These are phyloP conservation scores for Sycobia sp. DNA, from an alignment of 1,140 invertebrate species.

Conservation along the genomic window DNA sequence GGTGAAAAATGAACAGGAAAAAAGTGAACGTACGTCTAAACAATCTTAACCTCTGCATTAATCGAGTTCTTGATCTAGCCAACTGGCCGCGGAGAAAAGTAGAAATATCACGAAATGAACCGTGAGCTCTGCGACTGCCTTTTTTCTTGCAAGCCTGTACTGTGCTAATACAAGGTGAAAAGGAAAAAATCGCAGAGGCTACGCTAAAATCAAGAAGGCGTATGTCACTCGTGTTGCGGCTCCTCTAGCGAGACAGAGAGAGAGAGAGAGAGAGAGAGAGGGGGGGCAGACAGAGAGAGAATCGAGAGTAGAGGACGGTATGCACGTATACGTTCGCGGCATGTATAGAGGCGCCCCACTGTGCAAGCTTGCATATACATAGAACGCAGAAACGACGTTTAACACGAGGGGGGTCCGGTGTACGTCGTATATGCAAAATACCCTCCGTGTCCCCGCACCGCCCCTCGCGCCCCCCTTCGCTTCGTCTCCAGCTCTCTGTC, in stretches of 20 bases:
- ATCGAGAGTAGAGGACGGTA: neutral
- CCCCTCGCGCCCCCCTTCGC: constrained; percentile 18
- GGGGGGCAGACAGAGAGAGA: neutral
- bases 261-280: neutral
- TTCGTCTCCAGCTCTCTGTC: constrained; percentile 28
- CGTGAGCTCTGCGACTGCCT: constrained; percentile 17
- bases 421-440: constrained; percentile 56
- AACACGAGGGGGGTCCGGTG: constrained; percentile 54
- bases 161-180: constrained; percentile 25
- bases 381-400: constrained; percentile 47
- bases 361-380: constrained; percentile 43
- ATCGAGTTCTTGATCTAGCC: constrained; percentile 16
- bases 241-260: neutral
- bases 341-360: constrained; percentile 31
- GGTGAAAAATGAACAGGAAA: no score
- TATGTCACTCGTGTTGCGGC: constrained; percentile 21
- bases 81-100: constrained; percentile 11
- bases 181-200: constrained; percentile 17
- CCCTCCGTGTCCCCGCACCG: constrained; percentile 49
- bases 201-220: neutral
- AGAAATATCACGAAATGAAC: constrained; percentile 6
- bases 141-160: constrained; percentile 3
- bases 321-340: constrained; percentile 10
- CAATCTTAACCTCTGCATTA: no score
- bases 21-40: no score